Percentiles rank a stretch among this genome's conserved stretches.
These are phyloP conservation scores for Araneus ventricosus DNA, from an alignment of 1,140 invertebrate genomes.

Conservation along the genomic window DNA sequence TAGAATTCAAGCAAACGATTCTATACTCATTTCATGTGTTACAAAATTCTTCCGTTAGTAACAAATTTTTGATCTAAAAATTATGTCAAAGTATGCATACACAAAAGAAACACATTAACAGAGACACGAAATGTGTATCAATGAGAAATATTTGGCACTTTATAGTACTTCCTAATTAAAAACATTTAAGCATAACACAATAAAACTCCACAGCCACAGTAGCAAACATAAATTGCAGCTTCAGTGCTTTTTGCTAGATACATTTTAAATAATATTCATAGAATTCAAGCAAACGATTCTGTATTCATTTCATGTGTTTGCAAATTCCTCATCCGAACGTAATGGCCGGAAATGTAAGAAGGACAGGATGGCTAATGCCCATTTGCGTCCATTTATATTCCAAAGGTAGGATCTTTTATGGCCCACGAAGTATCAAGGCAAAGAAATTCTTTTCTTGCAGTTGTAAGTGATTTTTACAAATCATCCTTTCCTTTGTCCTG, in stretches of 20 bases:
- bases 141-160: no score
- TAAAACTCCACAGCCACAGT: no score
- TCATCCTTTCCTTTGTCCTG: not conserved
- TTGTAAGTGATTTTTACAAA: slow-evolving; percentile 18
- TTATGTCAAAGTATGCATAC: no score
- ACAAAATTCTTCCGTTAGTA: no score
- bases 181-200: no score
- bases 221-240: no score
- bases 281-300: not conserved
- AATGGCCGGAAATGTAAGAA: not conserved
- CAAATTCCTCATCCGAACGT: not conserved
- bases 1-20: not conserved
- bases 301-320: not conserved
- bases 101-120: no score
- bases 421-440: not conserved
- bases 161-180: no score
- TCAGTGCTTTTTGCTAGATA: no score
- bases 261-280: not conserved
- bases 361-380: not conserved
- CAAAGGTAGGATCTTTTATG: not conserved
- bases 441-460: not conserved
- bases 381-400: slow-evolving; percentile 22
- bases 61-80: no score
- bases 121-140: no score
- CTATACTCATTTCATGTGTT: not conserved